Evolutionary conservation across 2,888 invertebrate species (phyloP).

Genomic region (Vesta saturnalis): DNA sequence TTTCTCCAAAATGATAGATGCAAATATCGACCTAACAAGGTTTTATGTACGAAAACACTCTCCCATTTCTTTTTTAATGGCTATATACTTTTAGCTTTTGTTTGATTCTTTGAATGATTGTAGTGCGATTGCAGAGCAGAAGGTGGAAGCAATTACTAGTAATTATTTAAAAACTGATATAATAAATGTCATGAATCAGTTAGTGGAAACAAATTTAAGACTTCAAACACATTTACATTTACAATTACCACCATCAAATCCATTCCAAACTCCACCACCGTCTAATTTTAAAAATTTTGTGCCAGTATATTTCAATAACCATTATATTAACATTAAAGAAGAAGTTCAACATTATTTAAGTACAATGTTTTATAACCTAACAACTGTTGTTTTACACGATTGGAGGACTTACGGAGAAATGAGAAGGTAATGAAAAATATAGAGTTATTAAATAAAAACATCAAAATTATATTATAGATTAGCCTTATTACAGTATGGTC

Average conservation of each 20-base stretch:
- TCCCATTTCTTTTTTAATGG: no score
- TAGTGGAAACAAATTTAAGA: slow-evolving; percentile 92
- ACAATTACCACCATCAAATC: slow-evolving; percentile 71
- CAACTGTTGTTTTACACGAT: slow-evolving; percentile 96
- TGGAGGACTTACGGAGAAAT: slow-evolving; percentile 98
- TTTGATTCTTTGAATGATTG: slow-evolving; percentile 57
- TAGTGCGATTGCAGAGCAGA: slow-evolving; percentile 45
- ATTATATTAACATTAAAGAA: slow-evolving; percentile 55
- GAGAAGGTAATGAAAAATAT: slow-evolving; percentile 74
- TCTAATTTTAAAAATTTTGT: slow-evolving; percentile 54
- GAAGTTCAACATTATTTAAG: slow-evolving; percentile 90
- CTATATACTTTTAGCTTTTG: slow-evolving; percentile 53
- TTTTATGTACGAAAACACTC: slow-evolving; percentile 69
- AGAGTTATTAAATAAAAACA: no score
- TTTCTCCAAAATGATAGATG: slow-evolving; percentile 76
- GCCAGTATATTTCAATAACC: slow-evolving; percentile 58
- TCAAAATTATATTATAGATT: no score
- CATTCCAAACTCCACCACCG: slow-evolving; percentile 55
- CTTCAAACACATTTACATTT: slow-evolving; percentile 93
- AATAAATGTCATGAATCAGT: slow-evolving; percentile 79
- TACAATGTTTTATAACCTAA: slow-evolving; percentile 95
- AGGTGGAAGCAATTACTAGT: slow-evolving; percentile 60
- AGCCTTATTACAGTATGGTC: slow-evolving; percentile 83
- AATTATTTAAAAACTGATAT: slow-evolving; percentile 67
- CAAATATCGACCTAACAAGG: slow-evolving; percentile 72